Evolutionary conservation across 2,888 invertebrate genomes (phyloP).

Genomic region (Eupeodes latifasciatus): DNA sequence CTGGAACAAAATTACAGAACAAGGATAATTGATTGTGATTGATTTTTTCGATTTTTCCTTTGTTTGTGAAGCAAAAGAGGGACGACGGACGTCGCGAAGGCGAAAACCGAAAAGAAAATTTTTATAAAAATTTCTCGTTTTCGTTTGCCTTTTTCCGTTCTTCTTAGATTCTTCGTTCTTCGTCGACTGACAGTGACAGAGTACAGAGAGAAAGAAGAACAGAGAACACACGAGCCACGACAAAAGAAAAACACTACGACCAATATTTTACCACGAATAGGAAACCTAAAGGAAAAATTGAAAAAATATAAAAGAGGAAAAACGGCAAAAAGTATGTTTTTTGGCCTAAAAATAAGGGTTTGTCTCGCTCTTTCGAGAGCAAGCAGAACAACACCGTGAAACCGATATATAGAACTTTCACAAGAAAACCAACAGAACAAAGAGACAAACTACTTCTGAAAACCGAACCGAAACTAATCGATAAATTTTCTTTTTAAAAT

Average conservation of each 20-base stretch:
- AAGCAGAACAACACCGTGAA: constrained; percentile 43
- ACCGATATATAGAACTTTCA: constrained; percentile 63
- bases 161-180: background rate
- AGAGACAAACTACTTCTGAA: constrained; percentile 52
- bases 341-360: constrained; percentile 35
- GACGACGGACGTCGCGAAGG: constrained; percentile 38
- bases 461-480: constrained; percentile 55
- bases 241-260: constrained; percentile 51
- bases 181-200: constrained; percentile 13
- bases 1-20: background rate
- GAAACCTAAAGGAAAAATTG: constrained; percentile 69
- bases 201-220: constrained; percentile 8
- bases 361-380: constrained; percentile 48
- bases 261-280: constrained; percentile 59
- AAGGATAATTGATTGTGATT: constrained; percentile 75
- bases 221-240: constrained; percentile 32
- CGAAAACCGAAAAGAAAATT: constrained; percentile 46
- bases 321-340: constrained; percentile 61
- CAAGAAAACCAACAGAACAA: constrained; percentile 41
- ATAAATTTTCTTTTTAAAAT: constrained; percentile 58
- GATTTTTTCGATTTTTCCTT: constrained; percentile 69
- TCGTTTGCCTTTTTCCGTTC: constrained; percentile 46
- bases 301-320: constrained; percentile 74
- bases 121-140: constrained; percentile 29
- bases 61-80: constrained; percentile 51